These are phyloP conservation scores for Actenoides lindsayi DNA, from an alignment of 2,113 vertebrate genomes.

Conservation along the genomic window DNA sequence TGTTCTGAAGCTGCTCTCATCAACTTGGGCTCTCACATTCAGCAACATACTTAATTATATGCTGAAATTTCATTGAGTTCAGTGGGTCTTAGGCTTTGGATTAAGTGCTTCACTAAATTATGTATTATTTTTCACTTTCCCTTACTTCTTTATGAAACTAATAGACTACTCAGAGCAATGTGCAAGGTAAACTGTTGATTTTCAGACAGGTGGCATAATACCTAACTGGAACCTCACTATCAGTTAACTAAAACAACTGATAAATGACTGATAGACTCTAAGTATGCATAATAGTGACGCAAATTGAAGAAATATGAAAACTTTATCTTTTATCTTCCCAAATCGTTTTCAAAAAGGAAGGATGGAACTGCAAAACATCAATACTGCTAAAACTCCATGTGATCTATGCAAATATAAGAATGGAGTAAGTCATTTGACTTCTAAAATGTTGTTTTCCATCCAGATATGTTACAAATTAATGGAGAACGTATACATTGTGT, in stretches of 20 bases:
- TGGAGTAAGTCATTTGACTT: background rate
- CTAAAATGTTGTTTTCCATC: background rate
- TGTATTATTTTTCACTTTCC: background rate
- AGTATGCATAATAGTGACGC: background rate
- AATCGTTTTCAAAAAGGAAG: background rate
- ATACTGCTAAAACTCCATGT: background rate
- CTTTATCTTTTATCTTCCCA: background rate
- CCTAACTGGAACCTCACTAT: background rate
- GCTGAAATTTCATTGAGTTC: conserved; percentile 33
- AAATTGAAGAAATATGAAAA: background rate
- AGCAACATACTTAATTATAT: background rate
- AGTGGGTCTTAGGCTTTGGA: background rate
- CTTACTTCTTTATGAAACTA: background rate
- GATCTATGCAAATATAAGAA: background rate
- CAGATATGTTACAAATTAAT: background rate
- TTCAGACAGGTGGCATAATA: background rate
- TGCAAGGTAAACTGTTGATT: background rate
- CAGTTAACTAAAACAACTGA: background rate
- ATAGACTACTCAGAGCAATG: background rate
- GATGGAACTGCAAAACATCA: background rate
- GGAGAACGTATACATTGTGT: background rate
- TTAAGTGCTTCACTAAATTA: conserved; percentile 9
- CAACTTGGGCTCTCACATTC: background rate
- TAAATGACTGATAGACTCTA: background rate
- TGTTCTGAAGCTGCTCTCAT: background rate